Percentiles rank a stretch among this genome's conserved stretches.
phyloP scores from a whole-genome alignment of 2,797 vertebrate genomes.

The Ibycter americanus region DNA sequence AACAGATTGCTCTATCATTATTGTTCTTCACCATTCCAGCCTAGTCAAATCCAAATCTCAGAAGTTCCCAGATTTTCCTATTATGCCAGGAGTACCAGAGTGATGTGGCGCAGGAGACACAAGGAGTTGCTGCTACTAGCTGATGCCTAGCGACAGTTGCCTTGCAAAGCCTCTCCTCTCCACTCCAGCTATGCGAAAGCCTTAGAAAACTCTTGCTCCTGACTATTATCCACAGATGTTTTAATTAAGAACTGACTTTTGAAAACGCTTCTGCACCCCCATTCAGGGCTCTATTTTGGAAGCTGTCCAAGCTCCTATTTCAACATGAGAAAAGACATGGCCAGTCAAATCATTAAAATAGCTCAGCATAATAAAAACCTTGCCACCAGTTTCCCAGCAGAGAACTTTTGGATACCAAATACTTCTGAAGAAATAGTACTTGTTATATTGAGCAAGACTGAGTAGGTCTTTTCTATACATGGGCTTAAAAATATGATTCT shows the following conservation, averaged over 20 bases:
- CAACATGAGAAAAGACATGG: neutral
- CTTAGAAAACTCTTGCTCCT: neutral
- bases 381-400: neutral
- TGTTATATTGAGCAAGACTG: neutral
- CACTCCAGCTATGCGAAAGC: neutral
- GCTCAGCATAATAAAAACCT: neutral
- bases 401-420: neutral
- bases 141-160: neutral
- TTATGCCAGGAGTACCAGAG: neutral
- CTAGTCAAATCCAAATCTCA: neutral
- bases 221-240: neutral
- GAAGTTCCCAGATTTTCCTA: neutral
- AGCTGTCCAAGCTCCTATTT: neutral
- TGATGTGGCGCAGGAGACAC: neutral
- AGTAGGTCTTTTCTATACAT: neutral
- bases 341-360: neutral
- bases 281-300: neutral
- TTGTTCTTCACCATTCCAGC: neutral
- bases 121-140: neutral
- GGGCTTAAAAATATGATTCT: neutral
- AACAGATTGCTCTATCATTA: neutral
- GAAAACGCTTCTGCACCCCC: neutral
- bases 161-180: neutral
- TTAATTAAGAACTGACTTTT: neutral
- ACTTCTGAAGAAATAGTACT: neutral